Base-by-base conservation (phyloP, 2,888 invertebrate species). In the Mallateleia sp. region DNA sequence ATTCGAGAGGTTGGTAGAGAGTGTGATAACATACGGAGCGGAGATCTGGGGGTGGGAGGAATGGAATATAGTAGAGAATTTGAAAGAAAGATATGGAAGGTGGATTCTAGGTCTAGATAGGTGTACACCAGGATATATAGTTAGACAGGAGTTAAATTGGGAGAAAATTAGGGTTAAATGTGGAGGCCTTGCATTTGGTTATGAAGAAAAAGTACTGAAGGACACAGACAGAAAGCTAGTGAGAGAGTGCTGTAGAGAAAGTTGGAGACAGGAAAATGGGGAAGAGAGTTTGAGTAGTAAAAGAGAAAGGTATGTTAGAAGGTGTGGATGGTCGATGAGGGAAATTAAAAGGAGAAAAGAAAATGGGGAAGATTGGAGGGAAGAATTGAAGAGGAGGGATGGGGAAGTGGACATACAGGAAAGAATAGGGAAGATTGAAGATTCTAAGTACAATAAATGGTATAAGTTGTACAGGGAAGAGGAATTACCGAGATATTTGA, bases 351-450 rank as follows among this genome's bases (percentile, higher is more conserved):
- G 50, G 18, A 18, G 6, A 20, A 50, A 18, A 50, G 50, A 20
- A 15, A 18, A 3, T 18, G 38, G 34, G 18, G 38, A 11, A 38
- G 38, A 34, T 4, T 9, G 34, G 20, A 11, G 11, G 38, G 60
- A 60, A 38, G n/a, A 38, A 60, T 20, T 60, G 28, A n/a, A 8
- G 9, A 32, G 22, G 22, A 38, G 34, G 20, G 60, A 60, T 18
- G 20, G 28, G 11, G 60, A 60, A 60, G 38, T 60, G 22, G 60
- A 60, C 38, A 60, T 60, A 18, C 18, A 60, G 22, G 60, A 60
- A 28, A 60, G 60, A 38, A 60, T 9, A 28, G 60, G 34, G 22
- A 60, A 60, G 60, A 60, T 60, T 20, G 58, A 58, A 14, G 58
- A n/a, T 4, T 32, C n/a, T 5, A 25, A 4, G 32, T 58, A 58